These are phyloP conservation scores for Plebejus anna DNA, from an alignment of 2,888 invertebrate genomes.

Conservation along the genomic window DNA sequence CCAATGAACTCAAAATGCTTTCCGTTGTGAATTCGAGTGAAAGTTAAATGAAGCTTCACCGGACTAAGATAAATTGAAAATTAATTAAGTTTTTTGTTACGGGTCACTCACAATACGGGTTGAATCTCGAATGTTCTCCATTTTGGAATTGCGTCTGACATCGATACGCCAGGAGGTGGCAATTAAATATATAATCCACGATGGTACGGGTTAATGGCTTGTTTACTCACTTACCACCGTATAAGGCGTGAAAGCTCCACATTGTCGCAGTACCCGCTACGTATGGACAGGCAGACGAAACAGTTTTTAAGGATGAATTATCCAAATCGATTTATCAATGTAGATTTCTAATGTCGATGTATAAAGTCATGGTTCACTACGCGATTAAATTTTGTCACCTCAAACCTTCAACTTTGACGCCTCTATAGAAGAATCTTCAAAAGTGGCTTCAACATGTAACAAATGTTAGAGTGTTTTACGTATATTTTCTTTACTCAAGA, in stretches of 20 bases:
- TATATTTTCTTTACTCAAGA: neutral
- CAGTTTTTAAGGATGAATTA: slow-evolving; percentile 44
- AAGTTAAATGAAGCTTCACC: slow-evolving; percentile 13
- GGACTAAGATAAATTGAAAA: slow-evolving; percentile 11
- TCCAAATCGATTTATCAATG: slow-evolving; percentile 19
- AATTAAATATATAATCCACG: slow-evolving; percentile 72
- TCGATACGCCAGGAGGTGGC: slow-evolving; percentile 54
- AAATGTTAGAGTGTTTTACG: neutral
- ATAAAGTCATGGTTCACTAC: slow-evolving; percentile 14
- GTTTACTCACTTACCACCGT: slow-evolving; percentile 66
- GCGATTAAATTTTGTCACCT: neutral
- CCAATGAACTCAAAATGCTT: neutral
- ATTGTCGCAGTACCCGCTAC: slow-evolving; percentile 65
- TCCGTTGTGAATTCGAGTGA: slow-evolving; percentile 1
- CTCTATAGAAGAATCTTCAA: neutral
- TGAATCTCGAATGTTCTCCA: slow-evolving; percentile 34
- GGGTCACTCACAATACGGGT: slow-evolving; percentile 27
- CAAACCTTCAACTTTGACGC: slow-evolving; percentile 8
- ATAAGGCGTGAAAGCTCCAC: slow-evolving; percentile 76
- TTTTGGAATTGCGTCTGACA: slow-evolving; percentile 30
- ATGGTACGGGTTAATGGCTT: slow-evolving; percentile 63
- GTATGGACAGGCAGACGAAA: slow-evolving; percentile 60
- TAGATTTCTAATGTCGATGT: neutral
- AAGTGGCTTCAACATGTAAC: neutral
- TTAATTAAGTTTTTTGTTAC: slow-evolving; percentile 27